These are phyloP conservation scores for Sarcophaga carnaria DNA, from an alignment of 2,888 invertebrate genomes.

Conservation along the genomic window DNA sequence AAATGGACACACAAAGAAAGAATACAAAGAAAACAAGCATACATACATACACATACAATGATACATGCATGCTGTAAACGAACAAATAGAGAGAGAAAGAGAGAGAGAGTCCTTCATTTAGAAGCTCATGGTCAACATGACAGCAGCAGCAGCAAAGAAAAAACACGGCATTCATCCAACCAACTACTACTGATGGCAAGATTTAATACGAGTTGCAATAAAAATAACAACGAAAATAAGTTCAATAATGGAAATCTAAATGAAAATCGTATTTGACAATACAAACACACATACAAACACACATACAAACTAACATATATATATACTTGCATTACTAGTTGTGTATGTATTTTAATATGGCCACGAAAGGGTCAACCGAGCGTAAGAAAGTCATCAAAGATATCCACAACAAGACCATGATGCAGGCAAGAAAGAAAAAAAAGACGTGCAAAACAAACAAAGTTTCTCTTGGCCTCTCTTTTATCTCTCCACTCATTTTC, in stretches of 20 bases:
- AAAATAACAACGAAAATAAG: slow-evolving; percentile 24
- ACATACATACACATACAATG: not conserved
- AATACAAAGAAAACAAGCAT: not conserved
- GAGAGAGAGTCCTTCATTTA: slow-evolving; percentile 37
- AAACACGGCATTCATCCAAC: not conserved
- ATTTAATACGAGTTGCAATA: not conserved
- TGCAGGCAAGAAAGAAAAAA: not conserved
- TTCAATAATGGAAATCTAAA: slow-evolving; percentile 26
- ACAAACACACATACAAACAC: not conserved
- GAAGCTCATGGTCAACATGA: slow-evolving; percentile 63
- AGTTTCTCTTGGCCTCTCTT: not conserved
- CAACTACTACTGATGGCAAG: not conserved
- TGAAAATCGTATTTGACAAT: not conserved
- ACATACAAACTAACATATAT: slow-evolving; percentile 14
- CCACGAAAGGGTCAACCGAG: slow-evolving; percentile 61
- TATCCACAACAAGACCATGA: not conserved
- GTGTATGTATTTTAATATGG: slow-evolving; percentile 50
- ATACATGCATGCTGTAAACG: too few species aligned
- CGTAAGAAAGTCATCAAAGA: slow-evolving; percentile 69
- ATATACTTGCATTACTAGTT: not conserved
- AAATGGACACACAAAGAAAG: not conserved
- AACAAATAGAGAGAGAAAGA: too few species aligned
- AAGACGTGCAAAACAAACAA: not conserved
- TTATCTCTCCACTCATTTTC: not conserved
- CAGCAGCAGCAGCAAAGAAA: slow-evolving; percentile 39